Base-by-base conservation (phyloP, 92 coral and sea anemone species). In the Siderastrea siderea region DNA sequence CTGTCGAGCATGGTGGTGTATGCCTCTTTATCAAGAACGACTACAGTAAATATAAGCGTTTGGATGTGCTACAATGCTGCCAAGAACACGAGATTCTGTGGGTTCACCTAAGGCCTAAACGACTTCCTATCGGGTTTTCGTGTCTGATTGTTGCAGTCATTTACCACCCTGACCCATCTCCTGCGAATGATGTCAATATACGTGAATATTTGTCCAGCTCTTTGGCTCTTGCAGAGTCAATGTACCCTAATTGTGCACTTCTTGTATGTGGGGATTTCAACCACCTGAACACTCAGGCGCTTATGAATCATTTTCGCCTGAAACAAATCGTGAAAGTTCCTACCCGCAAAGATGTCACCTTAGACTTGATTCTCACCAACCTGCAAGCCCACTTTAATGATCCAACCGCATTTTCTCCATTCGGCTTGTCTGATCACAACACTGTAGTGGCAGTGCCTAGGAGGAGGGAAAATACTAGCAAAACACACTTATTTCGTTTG, bases 371-470 rank as follows among this genome's bases (percentile, higher is more conserved):
- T n/a, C 26, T 85, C 47, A 90, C 90, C 38, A 90, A 85, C 55
- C 71, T 91, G 45, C 47, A 13, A 7, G 7, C 45, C 48, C 80
- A 15, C 68, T 90, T 85, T 59, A 71, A 72, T 4, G 78, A 19
- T 8, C 81, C 89, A 1, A 48, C 55, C 60, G 53, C 26, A 47
- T 62, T 88, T 19, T 72, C 84, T 13, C 89, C 85, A n/a, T 83
- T 89, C 68, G 91, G 88, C 70, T 87, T 91, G 44, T 91, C 87
- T 55, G 94, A 91, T 77, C 94, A 91, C 74, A 71, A 68, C 17
- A 83, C 87, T 12, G 68, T 87, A 19, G 74, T 47, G 15, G 82
- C 76, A 10, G 38, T 14, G 19, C 62, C 91, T 44, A 45, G 48
- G 77, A 81, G 52, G 3, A 71, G 91, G 43, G 71, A 78, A 7